phyloP scores from a whole-genome alignment of 2,113 vertebrate species.

The cattle (Bos taurus) region DNA sequence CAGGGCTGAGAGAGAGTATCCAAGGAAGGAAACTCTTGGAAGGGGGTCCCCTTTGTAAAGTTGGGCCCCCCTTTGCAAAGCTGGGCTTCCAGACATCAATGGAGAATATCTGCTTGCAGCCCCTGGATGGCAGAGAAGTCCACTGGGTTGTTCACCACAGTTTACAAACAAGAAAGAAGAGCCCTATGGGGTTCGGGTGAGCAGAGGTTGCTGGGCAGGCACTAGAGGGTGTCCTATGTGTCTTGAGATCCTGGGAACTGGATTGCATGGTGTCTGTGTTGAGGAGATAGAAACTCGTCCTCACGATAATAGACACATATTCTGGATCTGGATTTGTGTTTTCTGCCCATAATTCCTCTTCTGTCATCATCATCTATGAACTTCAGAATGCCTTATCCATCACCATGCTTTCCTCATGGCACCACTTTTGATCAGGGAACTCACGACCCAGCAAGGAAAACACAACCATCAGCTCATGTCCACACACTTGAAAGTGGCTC shows the following conservation, averaged over 20 bases:
- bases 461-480: accelerated
- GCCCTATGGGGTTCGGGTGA: neutral
- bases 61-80: neutral
- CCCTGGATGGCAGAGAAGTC: neutral
- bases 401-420: accelerated
- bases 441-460: neutral
- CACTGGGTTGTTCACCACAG: neutral
- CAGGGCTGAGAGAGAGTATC: neutral
- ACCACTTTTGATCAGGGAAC: too few relatives aligned
- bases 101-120: neutral
- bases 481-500: neutral
- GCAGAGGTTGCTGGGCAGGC: neutral
- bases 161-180: neutral
- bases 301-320: accelerated
- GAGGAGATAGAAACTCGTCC: neutral
- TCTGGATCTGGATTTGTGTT: neutral
- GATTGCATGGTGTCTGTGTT: neutral
- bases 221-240: too few relatives aligned
- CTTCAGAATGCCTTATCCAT: neutral
- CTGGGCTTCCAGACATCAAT: neutral
- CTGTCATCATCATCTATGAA: too few relatives aligned
- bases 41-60: neutral
- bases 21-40: neutral
- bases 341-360: too few relatives aligned
- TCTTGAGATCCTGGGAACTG: neutral